Evolutionary conservation across 2,888 invertebrate genomes (phyloP).

Genomic region (Eulithis testata): DNA sequence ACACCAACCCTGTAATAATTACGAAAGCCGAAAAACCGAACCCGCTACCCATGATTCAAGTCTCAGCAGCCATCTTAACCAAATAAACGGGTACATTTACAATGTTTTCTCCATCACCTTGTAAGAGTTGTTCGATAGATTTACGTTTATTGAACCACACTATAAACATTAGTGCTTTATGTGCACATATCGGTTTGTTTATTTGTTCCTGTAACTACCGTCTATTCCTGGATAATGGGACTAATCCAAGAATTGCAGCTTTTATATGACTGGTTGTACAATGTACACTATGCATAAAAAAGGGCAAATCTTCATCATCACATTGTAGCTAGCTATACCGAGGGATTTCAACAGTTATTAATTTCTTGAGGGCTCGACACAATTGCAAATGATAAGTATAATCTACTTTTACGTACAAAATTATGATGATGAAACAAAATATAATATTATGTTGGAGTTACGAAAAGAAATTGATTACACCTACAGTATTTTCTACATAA

Average conservation of each 20-base stretch:
- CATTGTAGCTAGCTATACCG: too few species aligned
- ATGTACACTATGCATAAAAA: neutral
- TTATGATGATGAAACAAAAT: too few species aligned
- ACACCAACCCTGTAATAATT: conserved; percentile 13
- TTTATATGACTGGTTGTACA: neutral
- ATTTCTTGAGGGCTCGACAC: too few species aligned
- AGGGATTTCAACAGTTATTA: too few species aligned
- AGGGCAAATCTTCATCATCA: neutral
- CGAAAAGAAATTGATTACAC: conserved; percentile 6
- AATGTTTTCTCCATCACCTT: conserved; percentile 36
- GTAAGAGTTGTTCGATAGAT: conserved; percentile 36
- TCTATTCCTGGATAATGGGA: conserved; percentile 20
- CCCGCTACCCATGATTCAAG: conserved; percentile 16
- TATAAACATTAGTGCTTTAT: conserved; percentile 48
- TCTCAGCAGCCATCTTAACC: conserved; percentile 18
- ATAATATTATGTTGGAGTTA: neutral
- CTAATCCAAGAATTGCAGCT: conserved; percentile 10
- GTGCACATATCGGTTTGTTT: conserved; percentile 42
- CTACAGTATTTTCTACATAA: conserved; percentile 12
- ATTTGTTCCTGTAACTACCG: conserved; percentile 41
- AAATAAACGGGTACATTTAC: conserved; percentile 28
- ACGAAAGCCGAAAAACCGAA: conserved; percentile 9
- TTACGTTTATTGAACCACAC: conserved; percentile 53
- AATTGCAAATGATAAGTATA: too few species aligned
- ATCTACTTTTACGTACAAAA: too few species aligned